phyloP scores from a whole-genome alignment of 64 coral and sea anemone genomes.

The Stichodactyla helianthus region DNA sequence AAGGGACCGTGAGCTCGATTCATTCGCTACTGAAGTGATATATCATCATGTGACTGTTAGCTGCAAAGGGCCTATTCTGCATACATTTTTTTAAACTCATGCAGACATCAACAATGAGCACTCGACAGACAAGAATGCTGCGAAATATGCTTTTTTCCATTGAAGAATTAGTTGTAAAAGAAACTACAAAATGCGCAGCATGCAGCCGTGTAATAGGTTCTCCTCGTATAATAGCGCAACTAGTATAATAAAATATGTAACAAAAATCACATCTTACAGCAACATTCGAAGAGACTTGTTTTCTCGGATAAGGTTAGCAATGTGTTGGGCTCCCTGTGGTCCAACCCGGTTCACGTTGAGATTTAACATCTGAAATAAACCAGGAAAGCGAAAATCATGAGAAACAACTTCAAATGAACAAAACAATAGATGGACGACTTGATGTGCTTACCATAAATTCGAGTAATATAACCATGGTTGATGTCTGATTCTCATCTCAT shows the following conservation, averaged over 20 bases:
- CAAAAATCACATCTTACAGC: conserved; percentile 49
- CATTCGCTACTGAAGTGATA: too few relatives aligned
- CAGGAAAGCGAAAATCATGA: not conserved
- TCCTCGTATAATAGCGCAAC: too few relatives aligned
- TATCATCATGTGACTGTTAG: too few relatives aligned
- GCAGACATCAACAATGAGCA: too few relatives aligned
- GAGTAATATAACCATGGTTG: not conserved
- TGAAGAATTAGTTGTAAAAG: too few relatives aligned
- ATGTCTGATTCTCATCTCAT: not conserved
- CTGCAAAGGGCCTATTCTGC: too few relatives aligned
- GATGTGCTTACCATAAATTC: not conserved
- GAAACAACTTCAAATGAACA: not conserved
- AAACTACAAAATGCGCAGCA: too few relatives aligned
- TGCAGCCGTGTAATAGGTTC: too few relatives aligned
- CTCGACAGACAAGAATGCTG: too few relatives aligned
- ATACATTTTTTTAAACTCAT: too few relatives aligned
- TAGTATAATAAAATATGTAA: not conserved
- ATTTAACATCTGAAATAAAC: conserved; percentile 81
- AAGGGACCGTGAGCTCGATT: too few relatives aligned
- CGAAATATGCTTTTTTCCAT: too few relatives aligned
- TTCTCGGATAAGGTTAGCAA: conserved; percentile 63
- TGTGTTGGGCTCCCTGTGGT: conserved; percentile 58
- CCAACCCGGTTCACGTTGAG: conserved; percentile 83
- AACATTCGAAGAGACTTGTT: conserved; percentile 81
- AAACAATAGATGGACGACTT: not conserved